Base-by-base conservation (phyloP, 1,140 invertebrate species). In the Conus betulinus region DNA sequence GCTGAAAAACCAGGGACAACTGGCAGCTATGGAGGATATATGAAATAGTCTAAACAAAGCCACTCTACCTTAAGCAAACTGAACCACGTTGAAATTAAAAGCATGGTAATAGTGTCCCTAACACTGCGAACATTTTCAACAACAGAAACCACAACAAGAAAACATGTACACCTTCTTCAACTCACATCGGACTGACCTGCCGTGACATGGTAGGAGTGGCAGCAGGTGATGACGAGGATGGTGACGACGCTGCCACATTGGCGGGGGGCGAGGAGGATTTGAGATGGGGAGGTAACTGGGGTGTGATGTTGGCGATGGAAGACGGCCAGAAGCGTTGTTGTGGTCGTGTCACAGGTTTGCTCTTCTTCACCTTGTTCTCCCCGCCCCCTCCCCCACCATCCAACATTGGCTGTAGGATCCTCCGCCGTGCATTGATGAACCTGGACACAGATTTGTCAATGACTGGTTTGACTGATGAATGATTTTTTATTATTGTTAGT, bases 371-470 rank as follows among this genome's bases (percentile, higher is more conserved):
- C 91, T 93, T 95, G 53, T 93, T 92, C 89, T 91, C 92, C 82
- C 94, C 95, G 57, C 94, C 23, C 17, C 67, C 23, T 0, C 15
- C 51, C 11, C 71, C 93, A 55, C 93, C 92, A 90, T 95, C 94
- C 88, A 95, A 87, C 94, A 95, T 96, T 98, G 98, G 96, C 98
- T 98, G 98, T 23, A 99, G 95, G 91, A 99, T 99, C 85, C 98
- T 96, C 90, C 98, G 96, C 81, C 98, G 96, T 1, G 98, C 98
- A 96, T 99, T 99, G 91, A 99, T 99, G 94, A 99, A 98, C 98
- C 98, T 98, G 93, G 97, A 98, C 76, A 51, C 8, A 74, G 71
- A n/a, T 39, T 39, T 3, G 39, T 39, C 39, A 39, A 1, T 39
- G 39, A 39, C 39, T 39, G 39, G 39, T 39, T 39, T 39, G 39